Evolutionary conservation across 2,113 vertebrate genomes (phyloP).

Genomic region (Gnathonemus echidnorhynchus): DNA sequence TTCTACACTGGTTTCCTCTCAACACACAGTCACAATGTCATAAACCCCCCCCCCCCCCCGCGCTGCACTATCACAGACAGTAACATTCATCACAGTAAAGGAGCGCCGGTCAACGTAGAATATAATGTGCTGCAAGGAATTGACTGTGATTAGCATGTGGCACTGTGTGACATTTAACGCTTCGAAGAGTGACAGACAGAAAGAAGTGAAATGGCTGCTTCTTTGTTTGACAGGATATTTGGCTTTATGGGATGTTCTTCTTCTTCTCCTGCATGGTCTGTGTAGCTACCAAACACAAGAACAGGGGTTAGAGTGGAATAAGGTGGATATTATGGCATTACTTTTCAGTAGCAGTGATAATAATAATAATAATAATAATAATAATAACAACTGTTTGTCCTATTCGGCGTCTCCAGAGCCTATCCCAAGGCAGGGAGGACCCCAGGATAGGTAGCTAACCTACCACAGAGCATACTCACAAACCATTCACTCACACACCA

Average conservation of each 20-base stretch:
- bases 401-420: no score
- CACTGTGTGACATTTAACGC: background rate
- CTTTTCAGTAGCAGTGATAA: background rate
- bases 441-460: no score
- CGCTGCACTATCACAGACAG: conserved; percentile 12
- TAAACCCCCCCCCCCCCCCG: background rate
- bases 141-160: background rate
- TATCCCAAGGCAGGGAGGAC: no score
- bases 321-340: background rate
- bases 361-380: background rate
- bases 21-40: background rate
- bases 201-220: background rate
- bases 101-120: background rate
- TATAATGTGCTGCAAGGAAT: background rate
- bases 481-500: no score
- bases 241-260: background rate
- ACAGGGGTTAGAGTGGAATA: background rate
- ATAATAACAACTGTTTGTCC: no score
- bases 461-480: no score
- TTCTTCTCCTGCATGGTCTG: background rate
- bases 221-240: background rate
- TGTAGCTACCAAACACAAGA: background rate
- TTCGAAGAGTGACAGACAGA: background rate
- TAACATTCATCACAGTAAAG: conserved; percentile 2
- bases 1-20: background rate